Evolutionary conservation across 2,797 vertebrate species (phyloP).

Genomic region (Pempheris klunzingeri): DNA sequence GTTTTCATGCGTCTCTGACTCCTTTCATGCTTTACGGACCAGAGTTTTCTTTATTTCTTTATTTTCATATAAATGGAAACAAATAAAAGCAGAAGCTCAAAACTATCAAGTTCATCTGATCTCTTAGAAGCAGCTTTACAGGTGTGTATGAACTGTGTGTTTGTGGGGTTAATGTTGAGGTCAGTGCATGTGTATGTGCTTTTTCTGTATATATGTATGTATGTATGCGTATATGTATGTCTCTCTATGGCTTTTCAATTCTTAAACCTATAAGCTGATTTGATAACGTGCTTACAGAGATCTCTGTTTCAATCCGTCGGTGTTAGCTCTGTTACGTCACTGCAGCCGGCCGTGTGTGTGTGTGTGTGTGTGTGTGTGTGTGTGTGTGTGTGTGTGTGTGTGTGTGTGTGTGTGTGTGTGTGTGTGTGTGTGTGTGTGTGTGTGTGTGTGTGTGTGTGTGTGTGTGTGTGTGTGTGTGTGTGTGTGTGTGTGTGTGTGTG

Average conservation of each 20-base stretch:
- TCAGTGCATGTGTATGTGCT: background rate
- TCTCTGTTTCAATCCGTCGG: constrained; percentile 78
- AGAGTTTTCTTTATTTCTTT: background rate
- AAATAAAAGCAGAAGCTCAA: background rate
- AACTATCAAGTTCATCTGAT: background rate
- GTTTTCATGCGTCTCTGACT: background rate
- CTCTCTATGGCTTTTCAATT: constrained; percentile 53
- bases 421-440: constrained; percentile 27
- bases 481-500: constrained; percentile 4
- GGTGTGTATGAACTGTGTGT: constrained; percentile 12
- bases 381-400: constrained; percentile 16
- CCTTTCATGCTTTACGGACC: background rate
- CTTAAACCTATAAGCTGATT: constrained; percentile 82
- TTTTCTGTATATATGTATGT: constrained; percentile 14
- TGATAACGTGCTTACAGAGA: constrained; percentile 80
- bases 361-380: constrained; percentile 13
- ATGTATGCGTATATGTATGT: constrained; percentile 28
- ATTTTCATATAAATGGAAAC: too few species aligned
- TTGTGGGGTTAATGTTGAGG: constrained; percentile 18
- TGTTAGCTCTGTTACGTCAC: constrained; percentile 82
- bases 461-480: constrained; percentile 7
- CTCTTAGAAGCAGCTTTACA: constrained; percentile 20
- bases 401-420: constrained; percentile 1
- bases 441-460: constrained; percentile 15
- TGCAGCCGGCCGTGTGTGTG: constrained; percentile 37